Evolutionary conservation across 2,888 invertebrate species (phyloP).

Genomic region (Sinohyriopsis cumingii): DNA sequence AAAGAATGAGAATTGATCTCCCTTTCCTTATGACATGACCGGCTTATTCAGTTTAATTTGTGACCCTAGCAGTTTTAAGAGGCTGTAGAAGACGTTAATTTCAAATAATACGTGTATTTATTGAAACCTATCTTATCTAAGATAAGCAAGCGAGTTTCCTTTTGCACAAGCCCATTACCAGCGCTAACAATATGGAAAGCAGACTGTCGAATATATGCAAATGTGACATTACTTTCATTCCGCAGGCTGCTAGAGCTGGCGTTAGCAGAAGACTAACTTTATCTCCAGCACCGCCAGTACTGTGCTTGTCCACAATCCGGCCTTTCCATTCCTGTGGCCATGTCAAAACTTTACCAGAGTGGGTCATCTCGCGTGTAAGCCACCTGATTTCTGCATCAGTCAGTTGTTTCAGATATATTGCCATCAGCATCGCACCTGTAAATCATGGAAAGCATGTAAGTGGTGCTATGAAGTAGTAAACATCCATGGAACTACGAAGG

Average conservation of each 20-base stretch:
- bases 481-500: no score
- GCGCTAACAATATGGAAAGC: no score
- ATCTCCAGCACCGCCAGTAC: conserved; percentile 77
- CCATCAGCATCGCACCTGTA: conserved; percentile 57
- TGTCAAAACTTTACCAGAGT: conserved; percentile 69
- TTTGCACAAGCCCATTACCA: no score
- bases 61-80: no score
- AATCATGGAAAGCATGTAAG: background rate
- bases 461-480: no score
- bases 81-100: background rate
- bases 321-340: conserved; percentile 57
- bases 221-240: conserved; percentile 67
- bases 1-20: no score
- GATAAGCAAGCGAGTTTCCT: no score
- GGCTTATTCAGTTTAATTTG: background rate
- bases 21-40: no score
- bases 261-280: conserved; percentile 75
- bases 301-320: conserved; percentile 75
- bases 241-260: conserved; percentile 75
- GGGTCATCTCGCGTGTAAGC: conserved; percentile 73
- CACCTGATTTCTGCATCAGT: conserved; percentile 46
- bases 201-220: no score
- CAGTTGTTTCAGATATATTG: conserved; percentile 26
- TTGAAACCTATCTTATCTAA: no score
- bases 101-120: no score